Conservation (phyloP, 2,113 vertebrate genomes). For the Ceyx melanurus region DNA sequence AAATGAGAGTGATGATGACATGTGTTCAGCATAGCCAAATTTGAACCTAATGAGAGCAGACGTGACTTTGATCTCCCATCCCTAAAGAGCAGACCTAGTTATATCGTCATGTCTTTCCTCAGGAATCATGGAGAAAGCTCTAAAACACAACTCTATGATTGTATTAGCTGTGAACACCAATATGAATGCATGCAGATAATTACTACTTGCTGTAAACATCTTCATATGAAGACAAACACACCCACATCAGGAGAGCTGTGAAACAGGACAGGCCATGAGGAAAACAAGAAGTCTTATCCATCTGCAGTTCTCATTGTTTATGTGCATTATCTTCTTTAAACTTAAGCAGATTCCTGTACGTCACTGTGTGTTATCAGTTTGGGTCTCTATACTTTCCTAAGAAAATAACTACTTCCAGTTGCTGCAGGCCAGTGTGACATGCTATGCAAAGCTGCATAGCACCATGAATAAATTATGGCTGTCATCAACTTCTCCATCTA, state of each 20-base stretch:
- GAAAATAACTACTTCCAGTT: slow-evolving; percentile 46
- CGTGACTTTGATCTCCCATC: background rate
- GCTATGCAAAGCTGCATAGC: slow-evolving; percentile 31
- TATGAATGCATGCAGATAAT: background rate
- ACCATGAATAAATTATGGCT: slow-evolving; percentile 60
- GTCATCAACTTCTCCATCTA: slow-evolving; percentile 24
- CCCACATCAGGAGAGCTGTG: background rate
- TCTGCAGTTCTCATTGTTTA: background rate
- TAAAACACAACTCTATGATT: background rate
- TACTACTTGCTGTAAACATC: background rate
- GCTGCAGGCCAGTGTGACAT: slow-evolving; percentile 4
- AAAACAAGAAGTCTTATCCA: slow-evolving; percentile 20
- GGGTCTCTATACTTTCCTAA: slow-evolving; percentile 18
- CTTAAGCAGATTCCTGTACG: slow-evolving; percentile 8
- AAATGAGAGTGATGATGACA: slow-evolving; percentile 43
- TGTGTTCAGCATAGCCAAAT: slow-evolving; percentile 55
- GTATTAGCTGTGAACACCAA: background rate
- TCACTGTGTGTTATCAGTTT: background rate
- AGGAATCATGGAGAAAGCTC: background rate
- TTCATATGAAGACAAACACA: background rate
- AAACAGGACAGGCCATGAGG: background rate
- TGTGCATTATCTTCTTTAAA: slow-evolving; percentile 9
- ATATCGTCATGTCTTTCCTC: background rate
- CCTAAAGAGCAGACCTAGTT: background rate
- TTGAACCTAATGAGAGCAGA: slow-evolving; percentile 54